Evolutionary conservation across 2,797 vertebrate species (phyloP), one percentile per base, ranked within the genome.

Genomic region (Sebastes goodei): DNA sequence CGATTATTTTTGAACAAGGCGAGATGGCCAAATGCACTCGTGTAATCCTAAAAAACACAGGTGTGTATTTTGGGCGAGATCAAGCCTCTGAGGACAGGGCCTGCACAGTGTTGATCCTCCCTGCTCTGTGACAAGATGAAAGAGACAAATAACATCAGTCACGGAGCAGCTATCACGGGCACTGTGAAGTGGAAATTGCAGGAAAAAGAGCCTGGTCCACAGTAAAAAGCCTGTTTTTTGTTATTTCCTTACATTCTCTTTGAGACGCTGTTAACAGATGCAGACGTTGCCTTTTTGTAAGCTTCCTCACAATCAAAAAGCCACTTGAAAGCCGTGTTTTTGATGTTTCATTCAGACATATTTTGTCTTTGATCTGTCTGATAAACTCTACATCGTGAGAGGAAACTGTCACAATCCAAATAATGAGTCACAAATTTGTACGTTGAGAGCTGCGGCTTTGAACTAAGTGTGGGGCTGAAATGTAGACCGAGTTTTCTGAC

Each of bases 111-210:
- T 62, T 85, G 89, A 90, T 92, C 79, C 86, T 84, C 71, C 82
- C 83, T 55, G 75, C 87, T 86, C 89, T 80, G 89, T 71, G 78
- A 84, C 84, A 86, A 93, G 93, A 94, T 94, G 88, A 95, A 94
- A 94, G 90, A 87, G 74, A 89, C 86, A 92, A 89, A 92, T 93
- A 91, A 91, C 89, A 92, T 93, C 82, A 88, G 92, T 91, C 84
- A 85, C 85, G 23, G 77, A 78, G 89, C 88, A 85, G 89, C 83
- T 74, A 83, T 89, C 87, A 83, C 4, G 46, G 72, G 64, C 63
- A 80, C 88, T 94, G 92, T 94, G 90, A 94, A 93, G 91, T 94
- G 86, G 83, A 94, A 94, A 95, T 93, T 49, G 82, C 81, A 72
- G 89, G 77, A 80, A 91, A 82, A 90, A 86, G 73, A 88, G 79